Conservation (phyloP, 2,797 vertebrate genomes). For the Leptatherina wallacei region DNA sequence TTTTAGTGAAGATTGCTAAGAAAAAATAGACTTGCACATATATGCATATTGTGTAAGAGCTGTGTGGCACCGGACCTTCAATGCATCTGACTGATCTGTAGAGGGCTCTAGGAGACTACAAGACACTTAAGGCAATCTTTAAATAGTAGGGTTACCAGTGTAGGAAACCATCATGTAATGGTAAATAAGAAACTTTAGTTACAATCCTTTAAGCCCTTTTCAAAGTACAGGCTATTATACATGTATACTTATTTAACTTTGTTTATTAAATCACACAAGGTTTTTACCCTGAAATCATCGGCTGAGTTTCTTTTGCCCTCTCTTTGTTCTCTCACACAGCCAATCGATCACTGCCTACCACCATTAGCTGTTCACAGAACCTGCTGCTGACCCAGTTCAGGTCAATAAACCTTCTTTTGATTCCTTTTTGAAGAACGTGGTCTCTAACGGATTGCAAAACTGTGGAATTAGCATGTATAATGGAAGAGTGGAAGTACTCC, state of each 20-base stretch:
- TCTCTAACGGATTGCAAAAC: constrained; percentile 27
- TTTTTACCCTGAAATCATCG: constrained; percentile 11
- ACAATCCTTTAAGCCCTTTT: constrained; percentile 14
- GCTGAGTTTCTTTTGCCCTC: constrained; percentile 1
- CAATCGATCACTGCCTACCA: constrained; percentile 18
- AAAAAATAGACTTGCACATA: background rate
- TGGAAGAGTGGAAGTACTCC: constrained; percentile 11
- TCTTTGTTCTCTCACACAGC: constrained; percentile 14
- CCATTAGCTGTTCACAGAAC: constrained; percentile 29
- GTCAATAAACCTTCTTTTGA: constrained; percentile 33
- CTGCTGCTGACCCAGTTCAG: constrained; percentile 25
- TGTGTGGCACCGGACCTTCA: constrained; percentile 6
- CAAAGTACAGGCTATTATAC: background rate
- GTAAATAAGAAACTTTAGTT: constrained; percentile 27
- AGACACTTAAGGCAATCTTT: constrained; percentile 5
- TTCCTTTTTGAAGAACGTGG: constrained; percentile 32
- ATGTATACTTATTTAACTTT: constrained; percentile 4
- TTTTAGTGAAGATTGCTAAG: background rate
- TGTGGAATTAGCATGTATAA: constrained; percentile 19
- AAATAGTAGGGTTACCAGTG: constrained; percentile 4
- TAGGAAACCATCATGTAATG: constrained; percentile 9
- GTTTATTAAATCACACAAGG: background rate
- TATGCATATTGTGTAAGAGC: background rate
- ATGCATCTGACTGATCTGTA: constrained; percentile 42
- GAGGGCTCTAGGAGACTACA: constrained; percentile 63